Base-by-base conservation (phyloP, 2,797 vertebrate species). In the Sebastes paucispinis region DNA sequence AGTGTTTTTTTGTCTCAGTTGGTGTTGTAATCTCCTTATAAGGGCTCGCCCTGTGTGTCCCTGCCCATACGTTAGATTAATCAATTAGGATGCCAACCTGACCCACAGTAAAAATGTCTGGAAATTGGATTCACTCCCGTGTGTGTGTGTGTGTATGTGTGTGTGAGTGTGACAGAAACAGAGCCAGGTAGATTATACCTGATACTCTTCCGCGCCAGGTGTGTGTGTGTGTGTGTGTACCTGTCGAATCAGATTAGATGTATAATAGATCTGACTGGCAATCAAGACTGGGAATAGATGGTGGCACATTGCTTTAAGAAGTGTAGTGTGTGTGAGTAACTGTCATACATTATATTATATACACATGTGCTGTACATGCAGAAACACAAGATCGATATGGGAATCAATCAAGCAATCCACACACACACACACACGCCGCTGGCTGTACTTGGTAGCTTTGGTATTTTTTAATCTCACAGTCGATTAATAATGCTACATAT, bases 51-150 rank as follows among this genome's bases (percentile, higher is more conserved):
- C 87, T 76, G 64, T 64, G 18, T 79, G 68, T 89, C 73, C 64
- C 86, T 91, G 88, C 76, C 89, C 80, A 84, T 87, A 84, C 36
- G 68, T 34, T 79, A 82, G 79, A 86, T 81, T 92, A 90, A 91
- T 92, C 73, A 92, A 92, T 92, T 87, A 73, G 69, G 85, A 87
- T 68, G 73, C 73, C 84, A 89, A 80, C 87, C 78, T 87, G 82
- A 85, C 82, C 80, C 64, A 64, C 73, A 36, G 86, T 83, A 84
- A 34, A 91, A 91, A 82, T 79, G 84, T 50, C 69, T 79, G 71
- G 75, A 92, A 92, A 93, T 90, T 93, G 82, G 91, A 91, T 91
- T 92, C 79, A 72, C 69, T 68, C 25, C 22, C 1, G 58, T 62
- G 78, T 57, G 18, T 58, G 24, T 65, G 57, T 0, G 10, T 47